Conservation (phyloP, 35 echinoderm and acorn worm species). For the Lytechinus pictus region DNA sequence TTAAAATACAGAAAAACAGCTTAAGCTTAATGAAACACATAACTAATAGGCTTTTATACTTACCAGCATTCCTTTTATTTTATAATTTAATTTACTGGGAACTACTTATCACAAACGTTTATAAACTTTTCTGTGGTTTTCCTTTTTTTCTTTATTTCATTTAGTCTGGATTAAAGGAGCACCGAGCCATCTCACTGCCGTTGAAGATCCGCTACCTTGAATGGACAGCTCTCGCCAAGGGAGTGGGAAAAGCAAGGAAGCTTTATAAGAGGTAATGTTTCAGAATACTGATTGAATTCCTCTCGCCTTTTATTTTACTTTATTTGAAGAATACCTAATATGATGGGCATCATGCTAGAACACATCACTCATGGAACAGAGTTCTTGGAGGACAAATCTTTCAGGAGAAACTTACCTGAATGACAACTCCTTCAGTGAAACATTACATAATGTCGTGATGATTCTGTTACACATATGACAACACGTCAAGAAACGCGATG, state of each 20-base stretch:
- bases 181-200: slow-evolving; percentile 49
- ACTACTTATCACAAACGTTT: no score
- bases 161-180: slow-evolving; percentile 74
- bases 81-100: no score
- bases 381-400: background rate
- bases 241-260: slow-evolving; percentile 76
- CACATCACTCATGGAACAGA: background rate
- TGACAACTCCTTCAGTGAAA: background rate
- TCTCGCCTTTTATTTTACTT: background rate
- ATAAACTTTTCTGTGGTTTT: no score
- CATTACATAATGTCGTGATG: no score
- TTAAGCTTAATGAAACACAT: no score
- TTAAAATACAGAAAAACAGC: no score
- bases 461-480: no score
- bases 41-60: no score
- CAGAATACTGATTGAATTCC: background rate
- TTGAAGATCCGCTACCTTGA: slow-evolving; percentile 81
- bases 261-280: slow-evolving; percentile 77
- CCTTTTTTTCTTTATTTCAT: background rate
- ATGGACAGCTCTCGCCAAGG: slow-evolving; percentile 66
- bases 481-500: no score
- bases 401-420: background rate
- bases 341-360: no score
- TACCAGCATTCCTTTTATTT: no score
- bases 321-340: no score